Evolutionary conservation across 1,140 invertebrate genomes (phyloP).

Genomic region (Paracyclopina nana): DNA sequence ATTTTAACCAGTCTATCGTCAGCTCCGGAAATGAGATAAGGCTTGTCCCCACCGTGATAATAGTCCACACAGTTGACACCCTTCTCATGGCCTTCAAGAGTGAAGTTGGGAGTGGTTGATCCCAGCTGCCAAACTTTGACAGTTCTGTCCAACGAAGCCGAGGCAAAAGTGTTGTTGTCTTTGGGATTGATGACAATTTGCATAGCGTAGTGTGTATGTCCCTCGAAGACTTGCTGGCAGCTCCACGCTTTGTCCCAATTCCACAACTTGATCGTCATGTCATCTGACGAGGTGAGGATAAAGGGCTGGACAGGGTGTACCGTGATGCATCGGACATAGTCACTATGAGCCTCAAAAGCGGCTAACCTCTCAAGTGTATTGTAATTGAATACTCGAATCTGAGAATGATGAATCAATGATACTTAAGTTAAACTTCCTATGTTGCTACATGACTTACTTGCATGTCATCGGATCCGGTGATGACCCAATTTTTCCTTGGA

Average conservation of each 20-base stretch:
- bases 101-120: constrained; percentile 91
- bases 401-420: constrained; percentile 35
- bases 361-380: constrained; percentile 92
- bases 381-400: constrained; percentile 89
- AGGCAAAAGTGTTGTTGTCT: constrained; percentile 99
- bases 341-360: constrained; percentile 92
- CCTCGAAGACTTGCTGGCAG: constrained; percentile 91
- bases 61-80: constrained; percentile 99
- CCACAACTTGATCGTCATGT: constrained; percentile 98
- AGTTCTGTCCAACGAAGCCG: constrained; percentile 87
- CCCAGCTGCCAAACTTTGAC: constrained; percentile 97
- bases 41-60: constrained; percentile 99
- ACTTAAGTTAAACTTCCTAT: too few species aligned
- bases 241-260: constrained; percentile 98
- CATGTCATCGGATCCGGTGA: constrained; percentile 93
- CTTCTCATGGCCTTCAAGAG: constrained; percentile 93
- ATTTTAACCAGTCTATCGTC: constrained; percentile 95
- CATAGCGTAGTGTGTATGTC: constrained; percentile 99
- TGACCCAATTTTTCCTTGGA: constrained; percentile 92
- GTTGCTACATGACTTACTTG: too few species aligned
- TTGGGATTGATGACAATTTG: constrained; percentile 99
- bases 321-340: constrained; percentile 88
- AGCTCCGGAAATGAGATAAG: constrained; percentile 94
- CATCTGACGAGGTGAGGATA: constrained; percentile 77
- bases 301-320: constrained; percentile 95